Percentiles rank a stretch among this genome's conserved stretches.
Conservation (phyloP, 2,888 invertebrate genomes). For the Sabellastarte sp. region DNA sequence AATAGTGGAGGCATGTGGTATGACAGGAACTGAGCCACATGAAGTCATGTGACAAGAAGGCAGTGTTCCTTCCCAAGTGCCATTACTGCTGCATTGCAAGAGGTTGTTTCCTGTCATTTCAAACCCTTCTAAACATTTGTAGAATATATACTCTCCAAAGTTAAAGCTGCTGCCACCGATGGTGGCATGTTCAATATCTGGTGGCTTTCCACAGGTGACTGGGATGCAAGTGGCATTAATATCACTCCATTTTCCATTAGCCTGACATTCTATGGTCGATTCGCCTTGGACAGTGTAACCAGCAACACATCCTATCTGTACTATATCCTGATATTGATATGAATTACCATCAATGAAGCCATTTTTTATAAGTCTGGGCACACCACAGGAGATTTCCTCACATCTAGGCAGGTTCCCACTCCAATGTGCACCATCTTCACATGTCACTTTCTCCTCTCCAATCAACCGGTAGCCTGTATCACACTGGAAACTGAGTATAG, state of each 20-base stretch:
- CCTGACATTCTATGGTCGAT: slow-evolving; percentile 15
- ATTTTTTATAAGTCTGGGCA: slow-evolving; percentile 32
- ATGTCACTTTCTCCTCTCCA: slow-evolving; percentile 10
- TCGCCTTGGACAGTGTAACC: slow-evolving; percentile 18
- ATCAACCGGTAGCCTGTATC: slow-evolving; percentile 13
- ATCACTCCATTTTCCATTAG: slow-evolving; percentile 20
- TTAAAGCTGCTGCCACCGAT: slow-evolving; percentile 3
- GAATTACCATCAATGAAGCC: slow-evolving; percentile 17
- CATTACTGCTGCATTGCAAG: slow-evolving; percentile 14
- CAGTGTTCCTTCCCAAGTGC: slow-evolving; percentile 16
- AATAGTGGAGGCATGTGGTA: slow-evolving; percentile 23
- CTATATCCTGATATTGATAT: slow-evolving; percentile 13
- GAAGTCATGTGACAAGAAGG: slow-evolving; percentile 13
- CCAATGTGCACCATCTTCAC: slow-evolving; percentile 34
- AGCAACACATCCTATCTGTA: slow-evolving; percentile 13
- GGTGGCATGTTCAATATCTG: slow-evolving; percentile 10
- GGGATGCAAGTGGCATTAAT: slow-evolving; percentile 6
- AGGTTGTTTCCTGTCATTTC: slow-evolving; percentile 19
- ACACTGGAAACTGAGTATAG: slow-evolving; percentile 9
- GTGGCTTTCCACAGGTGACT: slow-evolving; percentile 15
- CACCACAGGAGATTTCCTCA: slow-evolving; percentile 36
- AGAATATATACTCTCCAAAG: slow-evolving; percentile 19
- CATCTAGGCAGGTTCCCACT: slow-evolving; percentile 40
- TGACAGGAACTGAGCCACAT: slow-evolving; percentile 19
- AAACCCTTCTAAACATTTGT: slow-evolving; percentile 23